Percentiles rank a stretch among this genome's conserved stretches.
Conservation (phyloP, 1,140 invertebrate species). For the Saccostrea cuccullata region DNA sequence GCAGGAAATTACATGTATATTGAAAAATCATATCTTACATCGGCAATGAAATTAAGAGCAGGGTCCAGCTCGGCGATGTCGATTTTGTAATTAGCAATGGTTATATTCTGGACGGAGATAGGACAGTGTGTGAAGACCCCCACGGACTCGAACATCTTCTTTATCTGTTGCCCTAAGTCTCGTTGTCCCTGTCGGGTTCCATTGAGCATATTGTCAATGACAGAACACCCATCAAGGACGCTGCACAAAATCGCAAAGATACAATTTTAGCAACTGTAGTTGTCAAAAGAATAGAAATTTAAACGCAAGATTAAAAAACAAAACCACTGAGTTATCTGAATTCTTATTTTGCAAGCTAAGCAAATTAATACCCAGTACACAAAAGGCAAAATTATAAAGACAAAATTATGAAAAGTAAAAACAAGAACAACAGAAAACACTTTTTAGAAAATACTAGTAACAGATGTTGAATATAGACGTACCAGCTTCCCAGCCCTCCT, state of each 20-base stretch:
- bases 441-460: too few species aligned
- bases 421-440: too few species aligned
- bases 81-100: slow-evolving; percentile 33
- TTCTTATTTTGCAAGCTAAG: too few species aligned
- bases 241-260: neutral
- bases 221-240: slow-evolving; percentile 16
- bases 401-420: too few species aligned
- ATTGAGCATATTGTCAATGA: slow-evolving; percentile 25
- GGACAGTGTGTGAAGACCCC: slow-evolving; percentile 5
- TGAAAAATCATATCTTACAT: slow-evolving; percentile 11
- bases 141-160: slow-evolving; percentile 38
- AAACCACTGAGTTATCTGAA: too few species aligned
- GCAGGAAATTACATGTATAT: too few species aligned
- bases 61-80: slow-evolving; percentile 18
- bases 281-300: too few species aligned
- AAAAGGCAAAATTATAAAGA: too few species aligned
- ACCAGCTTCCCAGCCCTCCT: slow-evolving; percentile 44
- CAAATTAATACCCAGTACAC: too few species aligned
- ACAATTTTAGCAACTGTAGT: neutral
- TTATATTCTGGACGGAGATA: slow-evolving; percentile 33
- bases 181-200: slow-evolving; percentile 10
- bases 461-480: neutral
- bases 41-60: neutral
- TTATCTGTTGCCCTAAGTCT: slow-evolving; percentile 12
- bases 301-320: too few species aligned